These are phyloP conservation scores for Amphiprion clarkii DNA, from an alignment of 2,797 vertebrate species.

Conservation along the genomic window DNA sequence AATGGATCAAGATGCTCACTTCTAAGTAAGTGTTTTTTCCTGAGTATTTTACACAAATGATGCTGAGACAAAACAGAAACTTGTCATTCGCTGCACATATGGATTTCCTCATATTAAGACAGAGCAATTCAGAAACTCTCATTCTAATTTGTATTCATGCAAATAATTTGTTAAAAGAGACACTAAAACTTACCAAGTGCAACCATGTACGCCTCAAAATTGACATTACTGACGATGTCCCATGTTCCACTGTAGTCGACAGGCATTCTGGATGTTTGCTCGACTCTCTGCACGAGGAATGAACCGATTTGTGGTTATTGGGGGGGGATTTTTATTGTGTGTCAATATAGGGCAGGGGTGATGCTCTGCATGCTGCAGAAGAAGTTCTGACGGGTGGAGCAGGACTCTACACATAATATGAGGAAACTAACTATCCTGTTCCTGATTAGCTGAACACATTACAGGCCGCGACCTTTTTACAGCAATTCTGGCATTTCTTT, in stretches of 20 bases:
- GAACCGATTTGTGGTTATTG: slow-evolving; percentile 30
- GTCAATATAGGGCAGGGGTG: slow-evolving; percentile 75
- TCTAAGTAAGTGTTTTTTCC: too few relatives aligned
- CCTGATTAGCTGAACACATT: slow-evolving; percentile 20
- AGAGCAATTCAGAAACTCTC: neutral
- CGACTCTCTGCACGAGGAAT: slow-evolving; percentile 21
- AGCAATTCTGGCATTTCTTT: neutral
- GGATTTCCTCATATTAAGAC: neutral
- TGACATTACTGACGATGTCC: slow-evolving; percentile 89
- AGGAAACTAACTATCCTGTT: slow-evolving; percentile 49
- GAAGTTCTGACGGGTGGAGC: slow-evolving; percentile 35
- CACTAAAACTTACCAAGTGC: slow-evolving; percentile 84
- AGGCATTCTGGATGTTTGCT: slow-evolving; percentile 79
- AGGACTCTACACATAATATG: slow-evolving; percentile 50
- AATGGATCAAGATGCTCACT: neutral
- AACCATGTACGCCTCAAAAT: slow-evolving; percentile 90
- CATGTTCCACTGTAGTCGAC: slow-evolving; percentile 89
- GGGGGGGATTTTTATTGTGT: slow-evolving; percentile 54
- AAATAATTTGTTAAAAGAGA: neutral
- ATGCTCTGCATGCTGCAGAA: slow-evolving; percentile 32
- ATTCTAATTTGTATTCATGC: neutral
- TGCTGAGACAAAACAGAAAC: neutral
- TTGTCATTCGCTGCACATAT: neutral
- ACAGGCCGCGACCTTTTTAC: slow-evolving; percentile 23
- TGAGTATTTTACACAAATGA: neutral